Evolutionary conservation across 1,140 invertebrate species (phyloP), one percentile per base, ranked within the genome.

Genomic region (Brachionus sp.): DNA sequence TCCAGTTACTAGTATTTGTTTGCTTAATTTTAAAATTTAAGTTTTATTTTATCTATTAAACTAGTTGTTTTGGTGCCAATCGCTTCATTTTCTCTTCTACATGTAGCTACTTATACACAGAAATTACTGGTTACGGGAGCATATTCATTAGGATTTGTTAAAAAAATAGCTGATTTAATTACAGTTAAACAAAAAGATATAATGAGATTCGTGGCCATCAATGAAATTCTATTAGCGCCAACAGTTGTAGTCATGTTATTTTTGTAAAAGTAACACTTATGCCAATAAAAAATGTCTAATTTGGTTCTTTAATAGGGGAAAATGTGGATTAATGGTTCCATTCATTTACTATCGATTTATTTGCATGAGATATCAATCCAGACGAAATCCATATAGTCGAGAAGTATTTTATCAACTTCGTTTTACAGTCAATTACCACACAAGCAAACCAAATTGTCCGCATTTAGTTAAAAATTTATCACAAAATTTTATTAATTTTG

Each of bases 271-370:
- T 83, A 77, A 77, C 7, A 33, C 9, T 29, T 9, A 5, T 64
- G 19, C 19, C 13, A 12, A 19, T 53, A 16, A 9, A 75, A 5
- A 50, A 64, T 4, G 23, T 25, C 57, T 84, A 86, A 86, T 86
- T 85, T 86, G 29, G 29, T 3, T 86, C 91, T 77, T 37, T 46
- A 29, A 77, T 10, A 80, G 77, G 33, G 77, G 77, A 4, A 80
- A 93, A 87, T 93, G 93, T 86, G 93, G 93, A 75, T 88, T 97
- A 19, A 90, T 98, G 84, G 93, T 95, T 42, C 95, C 95, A 44
- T 93, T 98, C 87, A 91, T 97, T 68, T 98, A 98, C 90, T 98
- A 97, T 89, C 94, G 96, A 86, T 98, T 98, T 89, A 89, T 98
- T 83, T 92, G 92, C 57, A 89, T 96, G 86, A 92, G 96, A 68